A percentile compares a stretch with the other conserved stretches of the same genome.
Conservation (phyloP, 2,888 invertebrate species). For the Idaea biselata region DNA sequence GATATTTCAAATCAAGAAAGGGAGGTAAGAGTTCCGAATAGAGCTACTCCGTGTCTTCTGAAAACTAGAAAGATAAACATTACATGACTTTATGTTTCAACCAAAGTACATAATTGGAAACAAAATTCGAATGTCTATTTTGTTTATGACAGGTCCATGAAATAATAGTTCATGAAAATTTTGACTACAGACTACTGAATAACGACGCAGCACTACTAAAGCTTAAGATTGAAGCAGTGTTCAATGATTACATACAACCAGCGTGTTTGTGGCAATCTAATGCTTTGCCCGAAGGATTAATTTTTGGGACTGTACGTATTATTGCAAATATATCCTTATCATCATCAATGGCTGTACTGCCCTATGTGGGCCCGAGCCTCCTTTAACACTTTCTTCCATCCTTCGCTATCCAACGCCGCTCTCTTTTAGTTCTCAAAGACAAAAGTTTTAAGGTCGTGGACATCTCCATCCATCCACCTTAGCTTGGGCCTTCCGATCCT, state of each 20-base stretch:
- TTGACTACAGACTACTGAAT: constrained; percentile 29
- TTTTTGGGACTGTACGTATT: neutral
- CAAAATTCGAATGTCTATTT: neutral
- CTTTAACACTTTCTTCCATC: too few species aligned
- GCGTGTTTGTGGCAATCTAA: constrained; percentile 52
- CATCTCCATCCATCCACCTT: too few species aligned
- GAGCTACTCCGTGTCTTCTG: too few species aligned
- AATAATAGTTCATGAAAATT: constrained; percentile 44
- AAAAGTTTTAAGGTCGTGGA: too few species aligned
- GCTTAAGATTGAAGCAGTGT: constrained; percentile 42
- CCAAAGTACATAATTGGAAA: too few species aligned
- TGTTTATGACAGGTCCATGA: constrained; percentile 38
- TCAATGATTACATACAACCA: constrained; percentile 53
- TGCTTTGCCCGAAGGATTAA: constrained; percentile 10
- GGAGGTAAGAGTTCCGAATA: constrained; percentile 34
- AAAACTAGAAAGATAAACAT: too few species aligned
- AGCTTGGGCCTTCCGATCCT: too few species aligned
- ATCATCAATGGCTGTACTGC: too few species aligned
- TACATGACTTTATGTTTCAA: too few species aligned
- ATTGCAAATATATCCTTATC: neutral
- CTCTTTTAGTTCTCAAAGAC: too few species aligned
- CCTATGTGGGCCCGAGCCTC: too few species aligned
- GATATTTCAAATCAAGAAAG: constrained; percentile 48
- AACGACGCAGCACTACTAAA: constrained; percentile 56
- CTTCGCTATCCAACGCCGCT: too few species aligned